Conservation (phyloP, 2,113 vertebrate genomes). For the Carollia perspicillata region DNA sequence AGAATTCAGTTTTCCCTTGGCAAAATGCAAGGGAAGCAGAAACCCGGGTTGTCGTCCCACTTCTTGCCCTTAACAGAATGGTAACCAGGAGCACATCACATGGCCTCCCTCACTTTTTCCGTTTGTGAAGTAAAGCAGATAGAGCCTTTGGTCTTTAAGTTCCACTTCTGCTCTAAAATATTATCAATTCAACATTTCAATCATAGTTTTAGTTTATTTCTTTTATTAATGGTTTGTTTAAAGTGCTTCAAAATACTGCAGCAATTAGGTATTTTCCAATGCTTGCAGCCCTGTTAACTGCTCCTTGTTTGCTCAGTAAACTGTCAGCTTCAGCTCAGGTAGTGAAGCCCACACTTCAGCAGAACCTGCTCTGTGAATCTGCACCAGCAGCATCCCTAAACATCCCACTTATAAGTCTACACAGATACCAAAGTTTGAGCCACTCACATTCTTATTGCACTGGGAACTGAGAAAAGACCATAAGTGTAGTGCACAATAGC, state of each 20-base stretch:
- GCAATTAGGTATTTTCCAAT: not conserved
- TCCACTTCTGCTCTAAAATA: not conserved
- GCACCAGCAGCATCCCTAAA: not conserved
- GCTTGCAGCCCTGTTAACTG: not conserved
- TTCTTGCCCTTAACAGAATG: not conserved
- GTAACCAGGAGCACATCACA: not conserved
- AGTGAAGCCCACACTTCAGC: not conserved
- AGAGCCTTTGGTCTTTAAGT: not conserved
- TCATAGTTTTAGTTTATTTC: not conserved
- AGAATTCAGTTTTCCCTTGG: not conserved
- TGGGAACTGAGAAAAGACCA: not conserved
- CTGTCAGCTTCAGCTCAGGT: not conserved
- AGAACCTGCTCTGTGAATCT: not conserved
- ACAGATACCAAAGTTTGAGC: not conserved
- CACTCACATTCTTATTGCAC: not conserved
- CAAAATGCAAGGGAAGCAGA: not conserved
- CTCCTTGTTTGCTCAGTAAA: not conserved
- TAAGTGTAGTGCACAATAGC: not conserved
- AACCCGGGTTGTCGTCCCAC: accelerated
- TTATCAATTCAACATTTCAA: not conserved
- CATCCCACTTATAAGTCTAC: not conserved
- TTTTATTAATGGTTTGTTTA: not conserved
- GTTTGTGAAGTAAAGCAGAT: not conserved
- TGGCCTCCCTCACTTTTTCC: not conserved
- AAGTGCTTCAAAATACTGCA: not conserved